Evolutionary conservation across 2,113 vertebrate genomes (phyloP).

Genomic region (Pseudorectes ferrugineus): DNA sequence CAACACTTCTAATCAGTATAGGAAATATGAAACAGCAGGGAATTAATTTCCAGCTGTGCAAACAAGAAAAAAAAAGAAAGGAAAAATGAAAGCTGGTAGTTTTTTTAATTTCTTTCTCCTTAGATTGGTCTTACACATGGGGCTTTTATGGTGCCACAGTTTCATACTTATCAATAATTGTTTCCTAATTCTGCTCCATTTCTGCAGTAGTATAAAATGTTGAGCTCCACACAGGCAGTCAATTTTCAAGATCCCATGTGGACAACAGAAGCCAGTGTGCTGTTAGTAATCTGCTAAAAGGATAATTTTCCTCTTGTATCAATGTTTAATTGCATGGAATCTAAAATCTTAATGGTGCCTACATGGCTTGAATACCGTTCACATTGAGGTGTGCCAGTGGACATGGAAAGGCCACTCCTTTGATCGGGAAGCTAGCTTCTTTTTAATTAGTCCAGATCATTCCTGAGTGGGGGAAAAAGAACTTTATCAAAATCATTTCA

Average conservation of each 20-base stretch:
- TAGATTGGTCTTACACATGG: background rate
- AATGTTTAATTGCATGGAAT: constrained; percentile 46
- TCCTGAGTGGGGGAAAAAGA: background rate
- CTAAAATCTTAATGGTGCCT: background rate
- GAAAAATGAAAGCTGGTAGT: background rate
- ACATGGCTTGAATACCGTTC: background rate
- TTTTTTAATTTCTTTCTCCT: constrained; percentile 7
- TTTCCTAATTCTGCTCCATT: constrained; percentile 48
- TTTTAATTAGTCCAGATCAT: background rate
- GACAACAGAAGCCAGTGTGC: constrained; percentile 35
- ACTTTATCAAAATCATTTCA: background rate
- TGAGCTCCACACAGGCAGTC: background rate
- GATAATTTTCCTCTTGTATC: constrained; percentile 22
- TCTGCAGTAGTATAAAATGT: constrained; percentile 24
- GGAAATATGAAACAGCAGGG: constrained; percentile 51
- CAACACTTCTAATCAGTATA: constrained; percentile 36
- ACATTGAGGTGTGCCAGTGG: background rate
- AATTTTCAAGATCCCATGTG: constrained; percentile 35
- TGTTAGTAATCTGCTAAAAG: constrained; percentile 50
- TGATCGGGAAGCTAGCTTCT: background rate
- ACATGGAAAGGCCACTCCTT: background rate
- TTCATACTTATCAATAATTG: constrained; percentile 49
- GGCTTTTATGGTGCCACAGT: constrained; percentile 42
- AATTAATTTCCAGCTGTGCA: constrained; percentile 46
- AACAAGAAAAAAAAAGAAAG: background rate